phyloP scores from a whole-genome alignment of 2,888 invertebrate genomes.

The Ariolimax columbianus region DNA sequence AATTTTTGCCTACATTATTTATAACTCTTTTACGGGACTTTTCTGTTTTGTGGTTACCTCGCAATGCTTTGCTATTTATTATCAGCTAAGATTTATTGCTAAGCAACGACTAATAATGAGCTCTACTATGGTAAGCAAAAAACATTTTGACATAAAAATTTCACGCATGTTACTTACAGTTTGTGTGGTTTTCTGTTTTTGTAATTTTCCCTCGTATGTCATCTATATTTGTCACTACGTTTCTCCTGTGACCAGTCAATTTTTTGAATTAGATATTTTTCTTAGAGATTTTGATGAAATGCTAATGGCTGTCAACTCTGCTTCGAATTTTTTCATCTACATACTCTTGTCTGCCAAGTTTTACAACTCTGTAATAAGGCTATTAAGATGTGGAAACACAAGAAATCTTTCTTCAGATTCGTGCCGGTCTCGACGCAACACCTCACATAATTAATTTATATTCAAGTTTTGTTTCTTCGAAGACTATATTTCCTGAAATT shows the following conservation, averaged over 20 bases:
- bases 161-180: constrained; percentile 13
- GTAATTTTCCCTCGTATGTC: not conserved
- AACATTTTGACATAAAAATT: not conserved
- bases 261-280: not conserved
- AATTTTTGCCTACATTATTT: not conserved
- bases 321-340: constrained; percentile 22
- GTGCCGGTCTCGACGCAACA: too few species aligned
- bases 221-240: not conserved
- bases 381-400: not conserved
- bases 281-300: not conserved
- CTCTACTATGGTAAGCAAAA: not conserved
- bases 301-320: not conserved
- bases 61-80: not conserved
- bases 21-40: not conserved
- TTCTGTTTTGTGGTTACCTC: not conserved
- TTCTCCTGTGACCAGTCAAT: not conserved
- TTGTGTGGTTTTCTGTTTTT: not conserved
- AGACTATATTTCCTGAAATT: too few species aligned
- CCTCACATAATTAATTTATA: too few species aligned
- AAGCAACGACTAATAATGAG: not conserved
- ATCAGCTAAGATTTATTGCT: not conserved
- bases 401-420: too few species aligned
- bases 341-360: constrained; percentile 21
- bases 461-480: too few species aligned
- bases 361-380: constrained; percentile 3